Evolutionary conservation across 2,113 vertebrate genomes (phyloP).

Genomic region (Notothenia coriiceps): DNA sequence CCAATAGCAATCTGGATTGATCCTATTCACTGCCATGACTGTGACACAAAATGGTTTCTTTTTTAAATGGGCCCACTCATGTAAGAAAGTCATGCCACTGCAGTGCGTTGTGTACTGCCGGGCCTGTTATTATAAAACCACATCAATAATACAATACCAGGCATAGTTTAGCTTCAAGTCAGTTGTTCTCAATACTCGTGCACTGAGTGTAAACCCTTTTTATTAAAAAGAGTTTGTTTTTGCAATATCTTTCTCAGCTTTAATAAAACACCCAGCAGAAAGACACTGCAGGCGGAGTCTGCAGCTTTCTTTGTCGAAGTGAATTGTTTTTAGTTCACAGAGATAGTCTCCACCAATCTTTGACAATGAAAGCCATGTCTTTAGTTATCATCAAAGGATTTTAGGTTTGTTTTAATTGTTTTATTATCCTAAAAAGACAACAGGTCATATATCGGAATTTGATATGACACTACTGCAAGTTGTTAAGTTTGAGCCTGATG

Average conservation of each 20-base stretch:
- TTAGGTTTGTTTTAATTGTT: background rate
- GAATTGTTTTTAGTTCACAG: background rate
- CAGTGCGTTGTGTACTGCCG: background rate
- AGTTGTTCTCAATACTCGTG: background rate
- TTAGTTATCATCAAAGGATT: background rate
- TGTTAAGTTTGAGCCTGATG: background rate
- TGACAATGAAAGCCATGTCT: background rate
- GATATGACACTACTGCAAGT: background rate
- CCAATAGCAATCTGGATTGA: background rate
- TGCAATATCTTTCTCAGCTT: background rate
- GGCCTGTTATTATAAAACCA: constrained; percentile 6
- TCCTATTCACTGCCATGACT: background rate
- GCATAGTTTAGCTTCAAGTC: background rate
- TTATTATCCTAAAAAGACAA: background rate
- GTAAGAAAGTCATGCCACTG: background rate
- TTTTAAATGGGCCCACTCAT: constrained; percentile 11
- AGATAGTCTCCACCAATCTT: background rate
- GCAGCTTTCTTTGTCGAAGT: background rate
- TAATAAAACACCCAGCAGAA: constrained; percentile 5
- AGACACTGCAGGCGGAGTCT: constrained; percentile 2
- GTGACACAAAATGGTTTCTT: background rate
- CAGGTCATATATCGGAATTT: background rate
- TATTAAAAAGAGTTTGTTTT: constrained; percentile 18
- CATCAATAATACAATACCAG: constrained; percentile 7
- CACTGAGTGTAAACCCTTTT: constrained; percentile 19